These are phyloP conservation scores for Podocnemis expansa DNA, from an alignment of 2,113 vertebrate species.

Conservation along the genomic window DNA sequence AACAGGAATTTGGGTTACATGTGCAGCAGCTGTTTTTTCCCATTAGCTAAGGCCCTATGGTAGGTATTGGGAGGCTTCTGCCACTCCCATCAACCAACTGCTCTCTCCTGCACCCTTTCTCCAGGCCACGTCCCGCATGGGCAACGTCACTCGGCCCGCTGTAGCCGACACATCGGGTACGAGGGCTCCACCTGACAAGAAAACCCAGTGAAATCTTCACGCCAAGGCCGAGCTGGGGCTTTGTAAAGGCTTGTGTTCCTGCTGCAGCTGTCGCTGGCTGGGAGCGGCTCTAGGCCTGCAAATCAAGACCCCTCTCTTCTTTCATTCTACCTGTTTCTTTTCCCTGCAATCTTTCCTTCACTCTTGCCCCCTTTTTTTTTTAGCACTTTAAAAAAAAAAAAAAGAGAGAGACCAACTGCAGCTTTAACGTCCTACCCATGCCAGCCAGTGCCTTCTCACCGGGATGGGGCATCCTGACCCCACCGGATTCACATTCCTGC, in stretches of 20 bases:
- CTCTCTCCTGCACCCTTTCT: neutral
- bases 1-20: neutral
- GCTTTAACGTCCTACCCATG: slow-evolving; percentile 31
- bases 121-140: slow-evolving; percentile 61
- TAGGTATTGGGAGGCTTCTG: neutral
- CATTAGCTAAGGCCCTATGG: neutral
- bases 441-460: slow-evolving; percentile 66
- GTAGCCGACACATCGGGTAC: neutral
- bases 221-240: neutral
- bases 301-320: neutral
- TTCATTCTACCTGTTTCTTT: slow-evolving; percentile 40
- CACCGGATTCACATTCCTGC: neutral
- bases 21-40: neutral
- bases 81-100: neutral
- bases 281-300: neutral
- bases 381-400: slow-evolving; percentile 66
- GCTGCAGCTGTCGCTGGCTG: neutral
- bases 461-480: neutral
- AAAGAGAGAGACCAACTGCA: neutral
- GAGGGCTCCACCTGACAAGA: slow-evolving; percentile 37
- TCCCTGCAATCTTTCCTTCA: neutral
- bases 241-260: neutral
- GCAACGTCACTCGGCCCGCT: slow-evolving; percentile 51
- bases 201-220: slow-evolving; percentile 23
- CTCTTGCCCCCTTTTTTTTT: slow-evolving; percentile 29